Percentiles rank a stretch among this genome's conserved stretches.
phyloP scores from a whole-genome alignment of 2,113 vertebrate genomes.

The Emydura subglobosa region DNA sequence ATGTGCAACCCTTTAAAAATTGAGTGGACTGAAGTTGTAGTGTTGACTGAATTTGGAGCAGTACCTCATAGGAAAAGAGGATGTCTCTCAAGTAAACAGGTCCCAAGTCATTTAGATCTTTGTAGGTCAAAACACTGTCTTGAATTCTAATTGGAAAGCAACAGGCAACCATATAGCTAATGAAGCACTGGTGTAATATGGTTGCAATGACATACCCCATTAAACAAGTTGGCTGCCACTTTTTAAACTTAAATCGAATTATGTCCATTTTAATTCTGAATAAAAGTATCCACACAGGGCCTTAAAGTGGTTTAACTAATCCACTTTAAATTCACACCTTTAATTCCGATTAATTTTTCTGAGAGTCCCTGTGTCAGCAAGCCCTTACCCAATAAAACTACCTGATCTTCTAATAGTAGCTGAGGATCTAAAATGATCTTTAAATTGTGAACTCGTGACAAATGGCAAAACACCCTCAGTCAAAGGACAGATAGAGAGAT shows the following conservation, averaged over 20 bases:
- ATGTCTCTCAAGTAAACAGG: neutral
- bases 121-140: accelerated
- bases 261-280: neutral
- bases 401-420: neutral
- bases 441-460: accelerated
- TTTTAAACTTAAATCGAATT: neutral
- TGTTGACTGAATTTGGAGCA: neutral
- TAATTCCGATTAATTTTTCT: neutral
- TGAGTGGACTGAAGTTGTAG: neutral
- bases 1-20: neutral
- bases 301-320: neutral
- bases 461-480: neutral
- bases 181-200: neutral
- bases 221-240: neutral
- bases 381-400: accelerated
- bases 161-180: neutral
- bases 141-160: neutral
- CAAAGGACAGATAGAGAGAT: neutral
- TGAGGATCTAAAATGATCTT: neutral
- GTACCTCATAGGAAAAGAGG: neutral
- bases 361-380: neutral
- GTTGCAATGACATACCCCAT: accelerated
- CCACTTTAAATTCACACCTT: neutral
- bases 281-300: neutral
- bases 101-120: neutral